Evolutionary conservation across 2,797 vertebrate species (phyloP), one percentile per base, ranked within the genome.

Genomic region (Oryzias dopingdopingensis): DNA sequence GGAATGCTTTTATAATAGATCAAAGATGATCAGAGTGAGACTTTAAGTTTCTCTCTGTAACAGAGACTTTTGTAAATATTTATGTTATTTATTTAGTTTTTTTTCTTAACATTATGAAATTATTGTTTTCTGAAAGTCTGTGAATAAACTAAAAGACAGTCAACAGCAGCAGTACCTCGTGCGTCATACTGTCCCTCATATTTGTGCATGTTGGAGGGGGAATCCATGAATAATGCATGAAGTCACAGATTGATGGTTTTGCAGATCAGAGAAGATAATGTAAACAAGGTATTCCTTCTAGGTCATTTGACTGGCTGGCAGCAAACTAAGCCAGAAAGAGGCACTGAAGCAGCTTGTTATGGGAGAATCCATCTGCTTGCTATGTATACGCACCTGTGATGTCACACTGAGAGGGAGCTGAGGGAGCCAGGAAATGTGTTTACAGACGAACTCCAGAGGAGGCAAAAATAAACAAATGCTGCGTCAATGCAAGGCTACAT

Each of bases 381-480:
- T 92, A 90, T 88, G 89, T 90, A 86, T 91, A 91, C 72, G 86
- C 82, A 88, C 84, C 78, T 85, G 81, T 92, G 89, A 92, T 91
- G 89, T 91, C 88, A 91, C 88, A 88, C 67, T 40, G 52, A 47
- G 46, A 17, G 53, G 18, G 53, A 57, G 51, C 46, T 7, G 4
- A 29, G 47, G 14, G 57, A 65, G 56, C 53, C n/a, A 3, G 45
- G 26, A 53, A 41, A 75, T 67, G n/a, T 62, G 46, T 74, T 73
- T 46, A 59, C 7, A 18, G 42, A 41, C 16, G 56, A 59, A 51
- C 7, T 46, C 24, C 56, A 42, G 40, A 45, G 6, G 49, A 32
- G 32, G 26, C 32, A 37, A 12, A 37, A 37, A 59, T 22, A 37
- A 20, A 46, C 29, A 26, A 14, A 29, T 52, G 14, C 45, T 23